phyloP scores from a whole-genome alignment of 1,140 invertebrate genomes.

The Conus ventricosus region DNA sequence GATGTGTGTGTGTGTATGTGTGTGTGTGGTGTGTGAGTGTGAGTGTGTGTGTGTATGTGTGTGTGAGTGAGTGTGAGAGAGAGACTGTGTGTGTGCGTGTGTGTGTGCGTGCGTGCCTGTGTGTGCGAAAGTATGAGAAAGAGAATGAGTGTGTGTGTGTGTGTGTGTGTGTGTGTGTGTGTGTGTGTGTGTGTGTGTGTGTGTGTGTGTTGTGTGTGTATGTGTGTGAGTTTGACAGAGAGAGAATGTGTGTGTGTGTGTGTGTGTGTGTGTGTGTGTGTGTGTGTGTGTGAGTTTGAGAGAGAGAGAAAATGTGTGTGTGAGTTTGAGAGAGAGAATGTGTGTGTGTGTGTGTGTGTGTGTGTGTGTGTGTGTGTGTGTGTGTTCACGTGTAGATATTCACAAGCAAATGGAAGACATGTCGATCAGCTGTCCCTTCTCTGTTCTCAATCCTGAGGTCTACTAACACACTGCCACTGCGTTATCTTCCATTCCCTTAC shows the following conservation, averaged over 20 bases:
- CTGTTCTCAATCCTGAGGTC: neutral
- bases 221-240: too few species aligned
- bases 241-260: neutral
- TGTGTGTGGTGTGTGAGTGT: constrained; percentile 23
- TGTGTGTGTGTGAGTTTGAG: constrained; percentile 9
- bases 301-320: neutral
- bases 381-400: neutral
- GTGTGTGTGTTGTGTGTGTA: constrained; percentile 18
- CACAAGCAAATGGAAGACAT: too few species aligned
- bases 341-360: constrained; percentile 15
- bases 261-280: constrained; percentile 16
- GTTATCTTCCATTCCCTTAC: too few species aligned
- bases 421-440: neutral
- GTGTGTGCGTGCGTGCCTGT: constrained; percentile 9
- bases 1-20: constrained; percentile 10
- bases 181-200: constrained; percentile 16
- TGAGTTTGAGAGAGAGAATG: too few species aligned
- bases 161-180: constrained; percentile 16
- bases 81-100: neutral
- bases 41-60: constrained; percentile 24
- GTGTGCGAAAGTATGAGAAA: constrained; percentile 1
- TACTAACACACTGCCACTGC: too few species aligned
- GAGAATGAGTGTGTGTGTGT: neutral
- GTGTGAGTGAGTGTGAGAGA: neutral
- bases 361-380: neutral